Base-by-base conservation (phyloP, 2,113 vertebrate species). In the Salvator merianae region DNA sequence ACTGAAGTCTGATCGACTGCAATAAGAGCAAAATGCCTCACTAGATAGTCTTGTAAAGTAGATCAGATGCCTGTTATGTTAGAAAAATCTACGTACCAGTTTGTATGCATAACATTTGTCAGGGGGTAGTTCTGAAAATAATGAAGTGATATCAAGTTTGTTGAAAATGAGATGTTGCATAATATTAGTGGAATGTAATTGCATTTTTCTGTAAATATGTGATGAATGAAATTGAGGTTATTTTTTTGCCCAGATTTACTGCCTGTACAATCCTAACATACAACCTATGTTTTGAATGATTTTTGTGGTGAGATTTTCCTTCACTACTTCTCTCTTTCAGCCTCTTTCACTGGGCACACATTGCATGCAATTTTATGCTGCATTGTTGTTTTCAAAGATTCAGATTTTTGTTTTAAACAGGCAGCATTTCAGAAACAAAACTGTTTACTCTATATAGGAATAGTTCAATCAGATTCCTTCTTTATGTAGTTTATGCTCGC, bases 221-320 rank as follows among this genome's bases (percentile, higher is more conserved):
- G 79, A 68, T 75, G 84, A 88, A 85, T 91, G 78, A 88, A 78
- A 88, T 78, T 69, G 30, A 77, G 82, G 53, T 84, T 86, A 47
- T 86, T n/a, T 76, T 88, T 92, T 89, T 93, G 88, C 77, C 76
- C 73, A 84, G 86, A 89, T 93, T 91, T 84, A 89, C 90, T 84
- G 32, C 85, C 75, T 77, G 32, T 87, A 77, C 30, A 82, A 20
- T 82, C 13, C 84, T 81, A 92, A 83, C 62, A 47, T 87, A 59
- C 32, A 79, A 82, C 55, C 77, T 90, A 7, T 65, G 36, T 88
- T 90, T 93, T 90, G 72, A 90, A 88, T 78, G n/a, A 20, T 53
- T 87, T 0, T 81, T 87, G 36, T 85, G 72, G n/a, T 85, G 88
- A 89, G 62, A 34, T 77, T 79, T 84, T 24, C 47, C 36, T 53